phyloP scores from a whole-genome alignment of 2,888 invertebrate genomes.

The Mactromeris polynyma region DNA sequence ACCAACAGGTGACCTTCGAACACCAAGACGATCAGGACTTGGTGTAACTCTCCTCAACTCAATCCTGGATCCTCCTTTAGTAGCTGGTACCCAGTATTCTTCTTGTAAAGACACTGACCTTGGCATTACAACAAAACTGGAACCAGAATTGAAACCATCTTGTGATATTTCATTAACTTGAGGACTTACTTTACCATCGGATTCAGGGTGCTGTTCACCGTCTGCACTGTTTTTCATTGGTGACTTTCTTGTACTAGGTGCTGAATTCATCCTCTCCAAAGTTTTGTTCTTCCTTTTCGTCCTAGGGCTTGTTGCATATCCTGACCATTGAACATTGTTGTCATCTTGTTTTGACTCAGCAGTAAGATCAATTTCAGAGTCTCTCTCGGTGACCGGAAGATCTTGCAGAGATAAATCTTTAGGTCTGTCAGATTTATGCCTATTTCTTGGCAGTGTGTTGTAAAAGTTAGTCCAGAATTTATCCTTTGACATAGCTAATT shows the following conservation, averaged over 20 bases:
- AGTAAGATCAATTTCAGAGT: constrained; percentile 52
- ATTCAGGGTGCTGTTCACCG: constrained; percentile 50
- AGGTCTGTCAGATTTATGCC: constrained; percentile 64
- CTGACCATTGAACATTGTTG: constrained; percentile 61
- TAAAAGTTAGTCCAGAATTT: constrained; percentile 73
- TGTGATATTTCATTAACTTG: constrained; percentile 52
- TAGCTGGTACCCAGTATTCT: constrained; percentile 66
- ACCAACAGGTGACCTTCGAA: constrained; percentile 58
- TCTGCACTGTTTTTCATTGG: constrained; percentile 51
- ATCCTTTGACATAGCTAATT: constrained; percentile 51
- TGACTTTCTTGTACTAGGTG: constrained; percentile 60
- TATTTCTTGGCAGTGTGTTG: constrained; percentile 67
- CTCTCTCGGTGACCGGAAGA: constrained; percentile 66
- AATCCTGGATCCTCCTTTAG: constrained; percentile 57
- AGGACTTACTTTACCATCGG: constrained; percentile 64
- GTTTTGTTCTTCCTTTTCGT: constrained; percentile 67
- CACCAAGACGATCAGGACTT: constrained; percentile 65
- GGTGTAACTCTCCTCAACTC: constrained; percentile 63
- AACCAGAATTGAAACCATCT: constrained; percentile 58
- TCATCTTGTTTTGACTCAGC: constrained; percentile 25
- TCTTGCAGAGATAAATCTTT: constrained; percentile 68
- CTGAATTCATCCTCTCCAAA: constrained; percentile 68
- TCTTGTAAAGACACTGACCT: constrained; percentile 68
- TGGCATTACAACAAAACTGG: constrained; percentile 64
- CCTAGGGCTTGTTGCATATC: constrained; percentile 68